Base-by-base conservation (phyloP, 2,113 vertebrate genomes). In the Lagenorhynchus albirostris region DNA sequence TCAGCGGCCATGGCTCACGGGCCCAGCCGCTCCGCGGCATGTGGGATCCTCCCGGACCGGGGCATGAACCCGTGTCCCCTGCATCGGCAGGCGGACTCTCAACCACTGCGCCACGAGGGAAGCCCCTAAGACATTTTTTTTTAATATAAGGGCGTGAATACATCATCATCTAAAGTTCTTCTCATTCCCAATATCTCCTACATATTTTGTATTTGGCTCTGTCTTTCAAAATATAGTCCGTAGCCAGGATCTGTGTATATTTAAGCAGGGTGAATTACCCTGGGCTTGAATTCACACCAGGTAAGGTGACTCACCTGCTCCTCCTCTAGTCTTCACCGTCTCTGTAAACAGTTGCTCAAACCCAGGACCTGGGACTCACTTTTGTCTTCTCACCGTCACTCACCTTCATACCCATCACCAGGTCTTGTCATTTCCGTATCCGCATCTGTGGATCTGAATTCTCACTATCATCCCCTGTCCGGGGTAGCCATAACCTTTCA, bases 101-200 rank as follows among this genome's bases (percentile, higher is more conserved):
- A 41, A 41, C 41, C 41, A 41, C 41, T 41, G 41, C 6, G 41
- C 41, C 41, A 41, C 41, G 6, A 41, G 41, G 41, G 41, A 41
- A 41, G 41, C 41, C 41, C 41, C 99, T 98, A 99, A 98, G 88
- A 99, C 96, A 97, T 98, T 99, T 98, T 99, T 99, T 99, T 99
- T 2, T 99, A 99, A 96, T 99, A 99, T 31, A 99, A 98, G 7
- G 99, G 99, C 98, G 99, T 98, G 97, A 99, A 99, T 44, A 99
- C 98, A 84, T 99, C 99, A 97, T 99, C 99, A 96, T 99, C 99
- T 80, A 99, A 94, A 20, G 99, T 98, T 80, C 98, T 98, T 63
- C 99, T 98, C 97, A 98, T 99, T 88, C 99, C 98, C 29, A 99
- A 96, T 77, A 99, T 26, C 25, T 6, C 65, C 47, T 38, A 44